Evolutionary conservation across 2,888 invertebrate genomes (phyloP).

Genomic region (Protodeltote pygarga): DNA sequence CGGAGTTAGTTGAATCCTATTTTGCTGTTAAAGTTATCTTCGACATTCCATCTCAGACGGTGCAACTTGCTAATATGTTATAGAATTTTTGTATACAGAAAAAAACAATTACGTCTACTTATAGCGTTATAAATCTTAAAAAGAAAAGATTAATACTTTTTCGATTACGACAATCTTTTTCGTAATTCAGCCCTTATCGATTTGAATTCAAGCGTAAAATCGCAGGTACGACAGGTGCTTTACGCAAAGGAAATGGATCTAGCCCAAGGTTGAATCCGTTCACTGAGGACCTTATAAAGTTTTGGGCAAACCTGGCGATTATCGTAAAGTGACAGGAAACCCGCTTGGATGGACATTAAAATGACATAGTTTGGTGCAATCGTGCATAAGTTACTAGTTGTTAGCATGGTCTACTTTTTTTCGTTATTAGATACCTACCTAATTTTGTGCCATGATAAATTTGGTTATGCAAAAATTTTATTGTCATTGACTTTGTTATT

Average conservation of each 20-base stretch:
- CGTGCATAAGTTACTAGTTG: neutral
- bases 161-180: neutral
- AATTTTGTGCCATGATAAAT: neutral
- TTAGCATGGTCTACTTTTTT: neutral
- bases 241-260: constrained; percentile 35
- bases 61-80: too few species aligned
- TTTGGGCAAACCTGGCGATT: constrained; percentile 12
- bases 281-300: constrained; percentile 23
- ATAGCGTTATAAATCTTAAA: too few species aligned
- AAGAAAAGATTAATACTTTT: too few species aligned
- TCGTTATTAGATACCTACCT: constrained; percentile 12
- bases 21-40: too few species aligned
- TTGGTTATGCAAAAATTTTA: too few species aligned
- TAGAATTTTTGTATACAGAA: too few species aligned
- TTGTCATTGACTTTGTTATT: too few species aligned
- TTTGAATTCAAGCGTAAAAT: constrained; percentile 18
- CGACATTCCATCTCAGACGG: too few species aligned
- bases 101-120: too few species aligned
- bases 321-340: constrained; percentile 22
- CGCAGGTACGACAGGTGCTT: neutral
- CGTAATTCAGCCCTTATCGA: neutral
- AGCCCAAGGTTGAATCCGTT: constrained; percentile 42
- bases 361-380: constrained; percentile 9
- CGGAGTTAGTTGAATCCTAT: too few species aligned
- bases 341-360: constrained; percentile 16